phyloP scores from a whole-genome alignment of 2,113 vertebrate genomes.

The Lutjanus erythropterus region DNA sequence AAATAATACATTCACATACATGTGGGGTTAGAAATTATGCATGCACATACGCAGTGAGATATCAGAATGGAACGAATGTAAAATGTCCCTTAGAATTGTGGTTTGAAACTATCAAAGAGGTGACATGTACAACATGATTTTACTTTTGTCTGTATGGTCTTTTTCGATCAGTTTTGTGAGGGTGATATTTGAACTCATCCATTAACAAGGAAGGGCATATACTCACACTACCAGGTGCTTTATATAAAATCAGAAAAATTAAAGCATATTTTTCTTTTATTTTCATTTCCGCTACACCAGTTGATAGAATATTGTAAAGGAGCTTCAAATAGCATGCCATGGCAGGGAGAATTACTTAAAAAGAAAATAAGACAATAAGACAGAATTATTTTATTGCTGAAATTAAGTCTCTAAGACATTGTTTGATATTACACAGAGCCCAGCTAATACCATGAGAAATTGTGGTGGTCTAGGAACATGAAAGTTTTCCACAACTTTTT shows the following conservation, averaged over 20 bases:
- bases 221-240: not conserved
- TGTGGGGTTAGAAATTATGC: slow-evolving; percentile 51
- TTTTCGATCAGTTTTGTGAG: slow-evolving; percentile 1
- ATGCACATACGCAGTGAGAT: slow-evolving; percentile 28
- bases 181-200: not conserved
- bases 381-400: not conserved
- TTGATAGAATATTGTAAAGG: not conserved
- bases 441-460: not conserved
- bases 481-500: not conserved
- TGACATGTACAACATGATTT: slow-evolving; percentile 13
- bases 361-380: not conserved
- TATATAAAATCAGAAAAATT: not conserved
- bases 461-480: not conserved
- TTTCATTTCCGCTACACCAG: not conserved
- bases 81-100: slow-evolving; percentile 8
- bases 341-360: not conserved
- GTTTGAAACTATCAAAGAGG: slow-evolving; percentile 18
- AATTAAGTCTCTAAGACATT: not conserved
- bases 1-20: slow-evolving; percentile 52
- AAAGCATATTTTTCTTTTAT: not conserved
- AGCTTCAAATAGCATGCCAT: not conserved
- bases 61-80: slow-evolving; percentile 25
- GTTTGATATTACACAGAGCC: not conserved
- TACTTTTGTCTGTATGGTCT: slow-evolving; percentile 16
- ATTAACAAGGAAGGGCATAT: not conserved